Evolutionary conservation across 2,888 invertebrate genomes (phyloP), one percentile per base, ranked within the genome.

Genomic region (Xylota segnis): DNA sequence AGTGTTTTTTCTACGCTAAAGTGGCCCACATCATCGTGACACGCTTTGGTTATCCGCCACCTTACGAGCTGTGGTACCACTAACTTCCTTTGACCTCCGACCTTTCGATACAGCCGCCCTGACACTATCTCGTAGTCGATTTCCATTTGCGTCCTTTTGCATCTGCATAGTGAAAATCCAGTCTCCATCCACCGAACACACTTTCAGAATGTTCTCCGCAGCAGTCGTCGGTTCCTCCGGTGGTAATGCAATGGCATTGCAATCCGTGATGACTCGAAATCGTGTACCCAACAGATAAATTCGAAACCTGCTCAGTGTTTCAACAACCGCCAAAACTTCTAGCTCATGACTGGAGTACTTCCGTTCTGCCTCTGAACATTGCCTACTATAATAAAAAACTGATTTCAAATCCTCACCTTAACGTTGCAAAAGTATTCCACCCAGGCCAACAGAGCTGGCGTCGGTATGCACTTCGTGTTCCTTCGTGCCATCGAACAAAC

Each of bases 21-120:
- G 43, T 89, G 89, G 2, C 88, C 88, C n/a, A 82, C 65, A 7
- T 89, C 87, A 40, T 89, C 88, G 34, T 89, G 89, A 37, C 71
- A 81, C 1, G 37, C 58, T 43, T 88, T 86, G 0, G 87, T 61
- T 0, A 89, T 54, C 10, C 87, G 58, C 88, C 88, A 88, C 18
- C 87, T 71, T 0, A 88, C 68, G 0, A 16, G 45, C 27, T 79
- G 61, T 4, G 88, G 88, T 6, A 89, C 84, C 5, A 88, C 88
- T 18, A 88, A 54, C n/a, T 54, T 71, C 23, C 29, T 71, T 7
- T 27, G 12, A 27, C 54, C 61, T 6, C 52, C 65, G 2, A 43
- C 61, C 16, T 71, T 72, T n/a, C 83, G 75, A 45, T 79, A 75
- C n/a, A 88, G 45, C 4, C 88, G 75, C 5, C 79, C 83, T n/a